A percentile compares a stretch with the other conserved stretches of the same genome.
Evolutionary conservation across 2,113 vertebrate genomes (phyloP).

Genomic region (Leuciscus idus): DNA sequence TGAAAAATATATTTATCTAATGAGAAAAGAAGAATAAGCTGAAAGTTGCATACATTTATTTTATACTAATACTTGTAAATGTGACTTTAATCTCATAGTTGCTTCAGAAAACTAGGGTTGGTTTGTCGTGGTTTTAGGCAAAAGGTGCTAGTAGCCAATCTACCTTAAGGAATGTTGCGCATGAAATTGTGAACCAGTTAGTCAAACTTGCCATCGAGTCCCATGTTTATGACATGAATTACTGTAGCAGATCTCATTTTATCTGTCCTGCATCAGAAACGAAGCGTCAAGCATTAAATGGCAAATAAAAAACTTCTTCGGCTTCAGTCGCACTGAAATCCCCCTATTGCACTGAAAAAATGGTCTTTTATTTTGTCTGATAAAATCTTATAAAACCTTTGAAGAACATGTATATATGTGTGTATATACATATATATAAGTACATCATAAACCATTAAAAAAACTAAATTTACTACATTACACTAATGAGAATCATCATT

Average conservation of each 20-base stretch:
- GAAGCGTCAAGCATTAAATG: not conserved
- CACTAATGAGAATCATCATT: too few species aligned
- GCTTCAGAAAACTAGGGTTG: slow-evolving; percentile 61
- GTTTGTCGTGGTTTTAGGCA: slow-evolving; percentile 63
- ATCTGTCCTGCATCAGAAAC: not conserved
- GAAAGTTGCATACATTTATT: slow-evolving; percentile 69
- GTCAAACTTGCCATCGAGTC: slow-evolving; percentile 53
- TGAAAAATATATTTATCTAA: slow-evolving; percentile 72
- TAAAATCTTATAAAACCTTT: not conserved
- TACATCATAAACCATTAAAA: too few species aligned
- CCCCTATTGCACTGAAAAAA: slow-evolving; percentile 2
- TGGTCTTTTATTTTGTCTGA: not conserved
- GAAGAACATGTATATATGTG: not conserved
- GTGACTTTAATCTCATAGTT: slow-evolving; percentile 68
- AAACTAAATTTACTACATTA: too few species aligned
- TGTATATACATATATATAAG: too few species aligned
- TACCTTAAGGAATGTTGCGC: slow-evolving; percentile 70
- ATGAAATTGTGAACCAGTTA: slow-evolving; percentile 58
- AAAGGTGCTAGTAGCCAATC: slow-evolving; percentile 74
- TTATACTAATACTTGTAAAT: slow-evolving; percentile 72
- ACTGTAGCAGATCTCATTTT: slow-evolving; percentile 24
- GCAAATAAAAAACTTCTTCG: slow-evolving; percentile 7
- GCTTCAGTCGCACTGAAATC: not conserved
- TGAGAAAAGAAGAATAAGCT: slow-evolving; percentile 61
- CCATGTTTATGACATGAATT: slow-evolving; percentile 49